A percentile compares a stretch with the other conserved stretches of the same genome.
Conservation (phyloP, 2,888 invertebrate genomes). For the Cataglyphis livida region DNA sequence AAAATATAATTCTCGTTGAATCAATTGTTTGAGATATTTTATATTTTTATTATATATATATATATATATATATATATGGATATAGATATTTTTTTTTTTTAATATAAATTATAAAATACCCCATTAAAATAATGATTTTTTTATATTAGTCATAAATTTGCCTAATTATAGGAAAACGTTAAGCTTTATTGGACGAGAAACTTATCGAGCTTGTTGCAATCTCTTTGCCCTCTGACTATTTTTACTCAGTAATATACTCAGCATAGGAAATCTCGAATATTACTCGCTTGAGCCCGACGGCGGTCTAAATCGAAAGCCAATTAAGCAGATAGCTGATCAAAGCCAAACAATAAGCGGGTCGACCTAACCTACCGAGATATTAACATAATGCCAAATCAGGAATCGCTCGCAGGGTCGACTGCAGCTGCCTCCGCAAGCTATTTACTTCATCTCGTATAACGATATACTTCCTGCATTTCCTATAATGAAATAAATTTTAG, state of each 20-base stretch:
- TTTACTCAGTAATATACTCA: slow-evolving; percentile 25
- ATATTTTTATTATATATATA: neutral
- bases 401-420: neutral
- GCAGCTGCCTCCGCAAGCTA: neutral
- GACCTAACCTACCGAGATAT: slow-evolving; percentile 49
- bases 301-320: slow-evolving; percentile 65
- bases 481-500: slow-evolving; percentile 3
- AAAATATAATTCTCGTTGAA: neutral
- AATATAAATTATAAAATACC: slow-evolving; percentile 2
- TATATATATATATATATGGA: too few species aligned
- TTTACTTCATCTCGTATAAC: slow-evolving; percentile 5
- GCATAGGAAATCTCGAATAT: slow-evolving; percentile 63
- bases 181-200: slow-evolving; percentile 10
- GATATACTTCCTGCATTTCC: neutral
- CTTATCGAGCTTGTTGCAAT: slow-evolving; percentile 13
- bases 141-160: slow-evolving; percentile 19
- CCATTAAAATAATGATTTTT: slow-evolving; percentile 16
- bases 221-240: slow-evolving; percentile 17
- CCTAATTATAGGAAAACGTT: neutral
- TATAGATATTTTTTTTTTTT: too few species aligned
- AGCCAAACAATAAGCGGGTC: slow-evolving; percentile 66
- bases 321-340: slow-evolving; percentile 68
- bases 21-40: neutral
- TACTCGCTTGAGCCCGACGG: slow-evolving; percentile 53
- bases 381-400: slow-evolving; percentile 57